Evolutionary conservation across 2,797 vertebrate genomes (phyloP).

Genomic region (Vespertilio murinus): DNA sequence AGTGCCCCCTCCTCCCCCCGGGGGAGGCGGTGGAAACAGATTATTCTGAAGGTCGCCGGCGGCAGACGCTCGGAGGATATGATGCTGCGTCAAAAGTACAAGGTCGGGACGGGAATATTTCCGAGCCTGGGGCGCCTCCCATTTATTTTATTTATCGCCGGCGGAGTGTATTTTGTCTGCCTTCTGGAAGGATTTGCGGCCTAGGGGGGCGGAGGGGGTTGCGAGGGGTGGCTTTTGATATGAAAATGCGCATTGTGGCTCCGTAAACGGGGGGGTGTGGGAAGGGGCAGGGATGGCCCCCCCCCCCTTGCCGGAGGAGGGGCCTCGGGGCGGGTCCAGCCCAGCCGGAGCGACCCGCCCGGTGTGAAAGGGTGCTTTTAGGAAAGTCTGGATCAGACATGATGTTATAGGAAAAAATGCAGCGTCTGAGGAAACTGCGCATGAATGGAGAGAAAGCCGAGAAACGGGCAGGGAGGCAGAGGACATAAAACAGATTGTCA

Average conservation of each 20-base stretch:
- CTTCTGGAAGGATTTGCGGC: conserved; percentile 29
- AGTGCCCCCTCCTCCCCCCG: background rate
- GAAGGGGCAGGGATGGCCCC: background rate
- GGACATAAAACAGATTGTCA: conserved; percentile 46
- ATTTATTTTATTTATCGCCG: background rate
- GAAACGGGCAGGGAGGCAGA: conserved; percentile 12
- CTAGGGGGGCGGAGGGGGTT: background rate
- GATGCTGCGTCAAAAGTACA: background rate
- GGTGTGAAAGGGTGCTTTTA: conserved; percentile 68
- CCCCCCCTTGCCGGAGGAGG: background rate
- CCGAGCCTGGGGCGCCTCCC: background rate
- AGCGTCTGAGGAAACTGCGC: background rate
- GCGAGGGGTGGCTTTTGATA: conserved; percentile 52
- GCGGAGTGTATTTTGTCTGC: background rate
- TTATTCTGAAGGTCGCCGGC: background rate
- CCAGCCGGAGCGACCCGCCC: background rate
- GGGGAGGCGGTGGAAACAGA: background rate
- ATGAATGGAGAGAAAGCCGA: conserved; percentile 46
- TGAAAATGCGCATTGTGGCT: conserved; percentile 56
- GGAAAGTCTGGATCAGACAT: conserved; percentile 62
- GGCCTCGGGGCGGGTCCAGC: background rate
- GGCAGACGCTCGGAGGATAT: background rate
- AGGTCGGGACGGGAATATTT: background rate
- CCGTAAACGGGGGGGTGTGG: background rate
- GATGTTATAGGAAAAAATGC: conserved; percentile 76